Base-by-base conservation (phyloP, 1,140 invertebrate genomes). In the Pseudomyrmex pallidus region DNA sequence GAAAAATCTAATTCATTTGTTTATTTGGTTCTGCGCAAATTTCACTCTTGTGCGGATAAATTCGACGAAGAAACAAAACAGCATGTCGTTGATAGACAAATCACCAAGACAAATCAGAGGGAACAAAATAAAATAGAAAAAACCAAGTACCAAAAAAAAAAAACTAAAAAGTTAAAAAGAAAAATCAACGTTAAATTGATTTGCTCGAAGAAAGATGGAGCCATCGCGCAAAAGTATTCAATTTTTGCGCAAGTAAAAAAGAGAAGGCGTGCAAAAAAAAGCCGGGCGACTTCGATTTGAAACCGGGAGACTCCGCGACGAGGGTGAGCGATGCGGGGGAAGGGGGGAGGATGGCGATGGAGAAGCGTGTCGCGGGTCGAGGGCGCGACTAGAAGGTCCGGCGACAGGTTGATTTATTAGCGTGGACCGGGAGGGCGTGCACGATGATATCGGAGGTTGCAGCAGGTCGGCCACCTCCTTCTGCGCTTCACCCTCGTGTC, bases 391-490 rank as follows among this genome's bases (percentile, higher is more conserved):
- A 9, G 15, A 20, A 20, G 56, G n/a, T 50, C 20, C 57, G 59
- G 48, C 67, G 74, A 83, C 63, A 80, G 76, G 76, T 80, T 80
- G 76, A 80, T 80, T 80, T 80, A 80, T 80, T 80, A 80, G 54
- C 66, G 66, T 61, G 66, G 67, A 80, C 76, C 76, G 66, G 76
- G 17, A 13, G 50, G 50, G 2, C 50, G 13, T 59, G 76, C 64
- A 35, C 76, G 76, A 80, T 80, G 76, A 57, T 80, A 80, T 80
- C 76, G 54, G 44, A 78, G 76, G 76, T 52, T n/a, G 44, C 17
- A 66, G 64, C 35, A 59, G 76, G 76, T 70, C 76, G 66, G 76
- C 35, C 20, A 50, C 64, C 66, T 80, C 76, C 76, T 74, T 52
- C 78, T 74, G 59, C 78, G 70, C 68, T 74, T 82, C 77, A 15